Conservation (phyloP, 2,888 invertebrate genomes). For the Vandiemenella viatica region DNA sequence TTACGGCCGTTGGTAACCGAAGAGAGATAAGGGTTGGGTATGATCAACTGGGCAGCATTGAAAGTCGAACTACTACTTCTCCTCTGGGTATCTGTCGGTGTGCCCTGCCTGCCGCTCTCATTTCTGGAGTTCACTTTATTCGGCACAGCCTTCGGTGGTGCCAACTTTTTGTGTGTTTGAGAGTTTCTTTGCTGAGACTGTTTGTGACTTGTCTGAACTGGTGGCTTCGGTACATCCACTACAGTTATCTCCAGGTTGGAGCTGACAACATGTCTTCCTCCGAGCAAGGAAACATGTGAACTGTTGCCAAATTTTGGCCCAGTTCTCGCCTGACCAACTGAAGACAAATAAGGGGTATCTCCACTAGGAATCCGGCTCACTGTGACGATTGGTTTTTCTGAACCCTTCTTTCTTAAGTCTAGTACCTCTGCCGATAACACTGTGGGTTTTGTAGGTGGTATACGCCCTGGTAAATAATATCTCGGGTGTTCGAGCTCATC, state of each 20-base stretch:
- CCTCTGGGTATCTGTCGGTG: neutral
- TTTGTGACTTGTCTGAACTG: neutral
- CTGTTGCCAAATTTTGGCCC: no score
- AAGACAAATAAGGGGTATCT: slow-evolving; percentile 15
- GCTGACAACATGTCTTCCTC: slow-evolving; percentile 34
- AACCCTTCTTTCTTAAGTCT: slow-evolving; percentile 43
- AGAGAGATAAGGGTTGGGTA: slow-evolving; percentile 8
- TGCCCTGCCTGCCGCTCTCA: slow-evolving; percentile 7
- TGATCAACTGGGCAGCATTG: slow-evolving; percentile 3
- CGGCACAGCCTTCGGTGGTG: slow-evolving; percentile 3
- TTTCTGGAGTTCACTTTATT: slow-evolving; percentile 5
- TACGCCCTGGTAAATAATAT: slow-evolving; percentile 31
- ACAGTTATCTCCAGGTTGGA: slow-evolving; percentile 58
- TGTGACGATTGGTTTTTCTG: slow-evolving; percentile 30
- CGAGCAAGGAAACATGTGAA: slow-evolving; percentile 21
- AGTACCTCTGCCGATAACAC: slow-evolving; percentile 31
- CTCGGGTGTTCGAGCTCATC: slow-evolving; percentile 44
- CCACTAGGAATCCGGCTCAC: slow-evolving; percentile 35
- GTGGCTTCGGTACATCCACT: slow-evolving; percentile 33
- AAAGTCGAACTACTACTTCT: neutral
- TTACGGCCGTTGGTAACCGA: slow-evolving; percentile 1
- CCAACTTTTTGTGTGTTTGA: slow-evolving; percentile 10
- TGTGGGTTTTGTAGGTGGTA: slow-evolving; percentile 25
- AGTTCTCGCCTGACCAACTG: no score
- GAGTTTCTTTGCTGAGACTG: slow-evolving; percentile 17